Percentiles rank a stretch among this genome's conserved stretches.
Evolutionary conservation across 2,888 invertebrate species (phyloP).

Genomic region (Parnassius mnemosyne): DNA sequence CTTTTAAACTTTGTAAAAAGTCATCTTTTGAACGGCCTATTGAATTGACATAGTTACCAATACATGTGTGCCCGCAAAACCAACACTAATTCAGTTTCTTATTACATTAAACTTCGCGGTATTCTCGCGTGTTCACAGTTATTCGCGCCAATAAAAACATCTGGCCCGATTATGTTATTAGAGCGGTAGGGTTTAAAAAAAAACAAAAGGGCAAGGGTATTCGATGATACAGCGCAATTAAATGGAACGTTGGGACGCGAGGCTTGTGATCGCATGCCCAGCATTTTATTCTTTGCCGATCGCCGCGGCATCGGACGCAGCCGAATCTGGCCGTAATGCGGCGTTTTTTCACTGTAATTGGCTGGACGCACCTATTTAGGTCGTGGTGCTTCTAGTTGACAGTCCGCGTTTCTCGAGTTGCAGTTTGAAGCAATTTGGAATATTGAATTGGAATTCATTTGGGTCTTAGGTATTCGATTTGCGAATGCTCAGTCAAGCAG

Average conservation of each 20-base stretch:
- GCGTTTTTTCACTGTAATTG: constrained; percentile 35
- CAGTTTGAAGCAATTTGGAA: not conserved
- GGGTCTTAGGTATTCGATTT: constrained; percentile 19
- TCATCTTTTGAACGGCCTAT: too few species aligned
- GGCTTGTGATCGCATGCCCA: constrained; percentile 39
- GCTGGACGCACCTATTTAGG: constrained; percentile 20
- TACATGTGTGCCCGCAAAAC: too few species aligned
- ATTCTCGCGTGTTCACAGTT: not conserved
- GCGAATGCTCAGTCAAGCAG: constrained; percentile 2
- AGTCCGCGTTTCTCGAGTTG: constrained; percentile 12
- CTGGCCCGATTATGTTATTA: constrained; percentile 75
- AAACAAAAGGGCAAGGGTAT: constrained; percentile 73
- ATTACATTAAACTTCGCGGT: not conserved
- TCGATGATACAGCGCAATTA: constrained; percentile 78
- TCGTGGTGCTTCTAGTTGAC: constrained; percentile 17
- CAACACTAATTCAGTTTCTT: constrained; percentile 21
- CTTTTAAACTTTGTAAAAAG: too few species aligned
- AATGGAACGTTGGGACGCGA: constrained; percentile 45
- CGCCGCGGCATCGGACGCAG: constrained; percentile 22
- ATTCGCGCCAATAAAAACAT: constrained; percentile 40
- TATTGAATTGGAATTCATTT: constrained; percentile 14
- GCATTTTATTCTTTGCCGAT: constrained; percentile 38
- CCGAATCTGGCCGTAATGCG: constrained; percentile 30
- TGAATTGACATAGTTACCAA: too few species aligned
- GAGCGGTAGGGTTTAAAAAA: constrained; percentile 56